Evolutionary conservation across 2,797 vertebrate genomes (phyloP).

Genomic region (Pteronotus mesoamericanus): DNA sequence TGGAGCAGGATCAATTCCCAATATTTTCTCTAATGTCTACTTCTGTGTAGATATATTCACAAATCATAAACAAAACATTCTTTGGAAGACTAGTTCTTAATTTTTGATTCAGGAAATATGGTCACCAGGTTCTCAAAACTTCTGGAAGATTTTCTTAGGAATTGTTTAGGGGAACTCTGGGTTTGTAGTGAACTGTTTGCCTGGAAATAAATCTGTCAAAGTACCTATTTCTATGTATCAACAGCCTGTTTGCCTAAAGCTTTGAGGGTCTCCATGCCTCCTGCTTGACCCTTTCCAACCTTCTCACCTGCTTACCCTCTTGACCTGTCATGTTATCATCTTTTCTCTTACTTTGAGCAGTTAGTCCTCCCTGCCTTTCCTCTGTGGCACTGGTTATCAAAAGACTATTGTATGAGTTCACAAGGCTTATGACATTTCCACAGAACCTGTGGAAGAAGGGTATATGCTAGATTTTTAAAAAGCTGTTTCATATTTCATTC

Average conservation of each 20-base stretch:
- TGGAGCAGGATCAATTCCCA: conserved; percentile 41
- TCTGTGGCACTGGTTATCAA: background rate
- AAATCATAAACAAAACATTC: conserved; percentile 67
- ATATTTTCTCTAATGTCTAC: conserved; percentile 41
- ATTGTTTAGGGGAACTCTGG: background rate
- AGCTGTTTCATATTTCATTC: background rate
- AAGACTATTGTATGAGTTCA: background rate
- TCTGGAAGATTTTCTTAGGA: conserved; percentile 38
- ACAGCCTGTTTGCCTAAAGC: background rate
- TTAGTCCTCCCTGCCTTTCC: background rate
- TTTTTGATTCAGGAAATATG: conserved; percentile 68
- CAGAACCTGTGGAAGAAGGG: background rate
- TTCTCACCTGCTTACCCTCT: background rate
- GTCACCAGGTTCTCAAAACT: conserved; percentile 61
- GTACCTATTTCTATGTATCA: conserved; percentile 24
- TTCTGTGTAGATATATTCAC: conserved; percentile 31
- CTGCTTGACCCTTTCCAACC: background rate
- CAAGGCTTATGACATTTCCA: background rate
- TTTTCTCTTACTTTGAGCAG: background rate
- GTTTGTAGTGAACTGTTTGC: background rate
- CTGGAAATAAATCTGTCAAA: conserved; percentile 53
- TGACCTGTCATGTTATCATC: too few species aligned
- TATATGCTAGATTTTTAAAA: background rate
- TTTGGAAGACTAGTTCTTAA: conserved; percentile 39
- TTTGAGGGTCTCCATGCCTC: background rate